These are phyloP conservation scores for Thamnophis sirtalis DNA, from an alignment of 2,113 vertebrate genomes.

Conservation along the genomic window DNA sequence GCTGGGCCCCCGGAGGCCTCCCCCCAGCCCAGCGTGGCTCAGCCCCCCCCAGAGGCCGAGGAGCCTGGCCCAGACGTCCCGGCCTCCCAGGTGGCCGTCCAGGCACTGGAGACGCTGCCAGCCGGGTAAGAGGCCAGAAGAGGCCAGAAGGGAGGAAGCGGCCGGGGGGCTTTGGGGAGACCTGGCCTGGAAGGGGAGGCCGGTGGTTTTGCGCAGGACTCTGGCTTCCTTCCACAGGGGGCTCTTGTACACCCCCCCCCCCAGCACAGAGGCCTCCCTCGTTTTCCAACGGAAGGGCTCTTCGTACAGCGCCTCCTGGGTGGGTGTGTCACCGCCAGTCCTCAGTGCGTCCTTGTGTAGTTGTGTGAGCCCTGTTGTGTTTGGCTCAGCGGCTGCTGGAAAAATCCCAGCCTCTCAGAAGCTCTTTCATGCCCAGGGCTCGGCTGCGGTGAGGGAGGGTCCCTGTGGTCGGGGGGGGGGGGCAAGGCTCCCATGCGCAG, in stretches of 20 bases:
- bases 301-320: slow-evolving; percentile 46
- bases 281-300: slow-evolving; percentile 51
- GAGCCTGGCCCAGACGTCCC: slow-evolving; percentile 54
- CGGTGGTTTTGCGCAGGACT: background rate
- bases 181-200: background rate
- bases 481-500: slow-evolving; percentile 1
- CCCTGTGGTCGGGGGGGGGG: background rate
- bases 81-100: slow-evolving; percentile 50
- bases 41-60: slow-evolving; percentile 54
- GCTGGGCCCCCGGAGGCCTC: background rate
- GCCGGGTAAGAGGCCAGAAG: slow-evolving; percentile 76
- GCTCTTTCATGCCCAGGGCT: slow-evolving; percentile 66
- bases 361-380: slow-evolving; percentile 77
- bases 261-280: slow-evolving; percentile 5
- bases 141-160: background rate
- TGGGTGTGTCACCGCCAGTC: slow-evolving; percentile 69
- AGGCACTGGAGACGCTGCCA: slow-evolving; percentile 77
- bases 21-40: background rate
- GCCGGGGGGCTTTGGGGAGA: background rate
- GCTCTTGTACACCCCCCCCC: background rate
- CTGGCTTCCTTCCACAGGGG: background rate
- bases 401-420: slow-evolving; percentile 74
- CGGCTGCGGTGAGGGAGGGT: background rate
- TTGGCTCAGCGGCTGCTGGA: slow-evolving; percentile 68
- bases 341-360: slow-evolving; percentile 67